phyloP scores from a whole-genome alignment of 1,140 invertebrate genomes.

The Antheraea mylitta region DNA sequence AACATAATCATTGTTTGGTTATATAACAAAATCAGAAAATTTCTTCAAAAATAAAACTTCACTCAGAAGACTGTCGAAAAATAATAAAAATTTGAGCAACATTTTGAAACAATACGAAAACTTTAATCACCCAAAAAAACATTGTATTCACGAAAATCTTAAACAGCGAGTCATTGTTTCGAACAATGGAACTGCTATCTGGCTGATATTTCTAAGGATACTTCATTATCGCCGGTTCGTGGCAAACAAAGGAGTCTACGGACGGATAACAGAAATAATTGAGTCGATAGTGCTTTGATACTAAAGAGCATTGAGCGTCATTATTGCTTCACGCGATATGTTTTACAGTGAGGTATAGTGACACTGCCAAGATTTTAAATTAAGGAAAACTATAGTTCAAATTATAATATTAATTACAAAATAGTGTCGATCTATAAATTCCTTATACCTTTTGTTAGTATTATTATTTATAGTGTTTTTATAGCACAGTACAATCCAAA shows the following conservation, averaged over 20 bases:
- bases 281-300: neutral
- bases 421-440: too few relatives aligned
- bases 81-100: conserved; percentile 1
- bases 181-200: conserved; percentile 13
- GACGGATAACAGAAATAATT: conserved; percentile 6
- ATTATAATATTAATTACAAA: too few relatives aligned
- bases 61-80: neutral
- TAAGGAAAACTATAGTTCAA: too few relatives aligned
- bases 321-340: neutral
- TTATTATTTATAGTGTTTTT: too few relatives aligned
- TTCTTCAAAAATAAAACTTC: neutral
- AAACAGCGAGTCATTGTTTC: conserved; percentile 7
- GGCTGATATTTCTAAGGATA: conserved; percentile 11
- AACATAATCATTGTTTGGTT: too few relatives aligned
- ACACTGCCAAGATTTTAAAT: neutral
- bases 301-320: neutral
- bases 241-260: conserved; percentile 9
- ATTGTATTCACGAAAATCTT: conserved; percentile 2
- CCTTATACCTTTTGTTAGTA: too few relatives aligned
- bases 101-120: conserved; percentile 5
- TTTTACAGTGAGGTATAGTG: neutral
- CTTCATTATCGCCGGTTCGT: conserved; percentile 7
- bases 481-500: too few relatives aligned
- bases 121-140: conserved; percentile 8
- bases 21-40: neutral